A percentile compares a stretch with the other conserved stretches of the same genome.
Evolutionary conservation across 2,888 invertebrate species (phyloP).

Genomic region (Ceraclea dissimilis): DNA sequence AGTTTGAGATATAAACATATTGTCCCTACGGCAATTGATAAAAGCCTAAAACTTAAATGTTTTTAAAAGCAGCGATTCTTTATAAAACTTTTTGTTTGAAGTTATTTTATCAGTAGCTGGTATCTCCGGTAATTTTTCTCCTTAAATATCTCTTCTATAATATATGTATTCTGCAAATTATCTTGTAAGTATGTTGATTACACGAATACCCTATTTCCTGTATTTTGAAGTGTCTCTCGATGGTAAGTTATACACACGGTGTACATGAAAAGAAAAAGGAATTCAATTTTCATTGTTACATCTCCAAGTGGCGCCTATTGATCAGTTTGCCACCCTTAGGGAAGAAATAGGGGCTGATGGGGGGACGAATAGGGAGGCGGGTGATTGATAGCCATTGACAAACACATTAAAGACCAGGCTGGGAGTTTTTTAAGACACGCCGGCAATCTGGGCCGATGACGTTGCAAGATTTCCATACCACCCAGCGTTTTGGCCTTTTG

Average conservation of each 20-base stretch:
- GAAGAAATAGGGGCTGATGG: not conserved
- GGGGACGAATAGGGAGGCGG: not conserved
- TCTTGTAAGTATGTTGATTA: too few species aligned
- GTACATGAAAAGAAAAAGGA: constrained; percentile 14
- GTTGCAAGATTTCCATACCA: constrained; percentile 23
- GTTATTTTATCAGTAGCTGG: too few species aligned
- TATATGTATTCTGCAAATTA: too few species aligned
- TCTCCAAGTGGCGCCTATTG: constrained; percentile 18
- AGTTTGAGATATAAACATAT: too few species aligned
- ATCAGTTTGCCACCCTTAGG: constrained; percentile 9
- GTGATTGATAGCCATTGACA: constrained; percentile 26
- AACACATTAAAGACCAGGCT: constrained; percentile 24
- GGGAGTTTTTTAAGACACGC: constrained; percentile 20
- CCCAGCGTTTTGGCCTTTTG: constrained; percentile 13
- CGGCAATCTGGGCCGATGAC: constrained; percentile 24
- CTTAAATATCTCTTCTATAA: too few species aligned
- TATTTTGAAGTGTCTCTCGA: not conserved
- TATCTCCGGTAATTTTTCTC: too few species aligned
- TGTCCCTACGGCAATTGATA: too few species aligned
- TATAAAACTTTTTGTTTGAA: too few species aligned
- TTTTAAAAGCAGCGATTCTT: too few species aligned
- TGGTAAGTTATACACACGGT: not conserved
- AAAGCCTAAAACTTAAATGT: too few species aligned
- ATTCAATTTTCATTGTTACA: constrained; percentile 20
- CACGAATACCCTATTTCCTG: not conserved